Evolutionary conservation across 2,888 invertebrate genomes (phyloP), one percentile per base, ranked within the genome.

Genomic region (Elegia similella): DNA sequence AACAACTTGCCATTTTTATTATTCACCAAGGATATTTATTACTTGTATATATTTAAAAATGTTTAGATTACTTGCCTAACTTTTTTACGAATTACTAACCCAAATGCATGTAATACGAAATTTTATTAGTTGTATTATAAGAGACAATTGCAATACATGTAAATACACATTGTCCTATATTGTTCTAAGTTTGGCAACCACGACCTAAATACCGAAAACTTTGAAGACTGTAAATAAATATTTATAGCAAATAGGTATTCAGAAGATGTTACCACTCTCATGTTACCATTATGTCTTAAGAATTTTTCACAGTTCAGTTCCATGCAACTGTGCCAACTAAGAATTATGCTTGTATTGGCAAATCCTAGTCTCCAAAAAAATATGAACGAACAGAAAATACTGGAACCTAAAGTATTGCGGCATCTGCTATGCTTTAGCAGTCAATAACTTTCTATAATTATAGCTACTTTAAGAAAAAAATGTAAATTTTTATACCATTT

Each of bases 21-120:
- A 82, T 86, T 88, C 88, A 84, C 84, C 86, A 89, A 86, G 84
- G 83, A 83, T 89, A 89, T 90, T 89, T 89, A 87, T 89, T 82
- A 80, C 76, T 73, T 85, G 83, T 85, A 86, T 84, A 85, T 85
- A 81, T 83, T 78, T 70, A 75, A 76, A 80, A 75, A 62, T 65
- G 73, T 75, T 73, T 75, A 77, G 73, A 76, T 67, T 75, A 76
- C 68, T 70, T 76, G 68, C 69, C 74, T 84, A 83, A 79, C 76
- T 76, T 69, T 72, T 69, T 72, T 70, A 73, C 68, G 73, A 73
- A 66, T 75, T 79, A 79, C 78, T 80, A 78, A 80, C 65, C 63
- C 57, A 67, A 65, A 72, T 76, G 76, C 84, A 81, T 78, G 80
- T 73, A 68, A 72, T 70, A 68, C 68, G 66, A 73, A 75, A 64